Evolutionary conservation across 2,888 invertebrate species (phyloP), one percentile per base, ranked within the genome.

Genomic region (Hyles lineata): DNA sequence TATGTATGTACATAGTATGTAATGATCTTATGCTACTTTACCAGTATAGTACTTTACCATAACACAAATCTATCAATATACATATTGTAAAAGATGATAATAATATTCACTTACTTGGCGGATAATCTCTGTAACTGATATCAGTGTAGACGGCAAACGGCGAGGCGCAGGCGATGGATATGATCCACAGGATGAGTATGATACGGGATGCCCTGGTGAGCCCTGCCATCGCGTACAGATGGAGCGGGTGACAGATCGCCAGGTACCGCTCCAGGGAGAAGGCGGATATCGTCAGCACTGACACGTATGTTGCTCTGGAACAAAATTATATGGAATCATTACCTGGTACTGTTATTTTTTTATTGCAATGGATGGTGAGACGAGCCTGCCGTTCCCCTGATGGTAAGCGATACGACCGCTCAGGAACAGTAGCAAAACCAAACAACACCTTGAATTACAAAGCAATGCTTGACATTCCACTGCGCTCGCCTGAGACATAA

Each of bases 221-320:
- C 1, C 97, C 97, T 0, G 97, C 97, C 96, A 98, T 97, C 21
- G 97, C 96, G 88, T 98, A 97, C 61, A 97, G 95, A 82, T 97
- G 96, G n/a, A 98, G 91, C 0, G 98, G 98, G 85, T 98, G 97
- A 84, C 92, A 92, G 82, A 98, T 98, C 25, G 98, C 98, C 84
- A 98, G 92, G 92, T 98, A 98, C 70, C 98, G 95, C 92, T 98
- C 98, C 90, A 97, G 96, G 1, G 98, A 98, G 90, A 98, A 98
- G 2, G 98, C 98, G 7, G 98, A 97, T 86, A 98, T 98, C 63
- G 98, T 98, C 84, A 98, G 92, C 70, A 98, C 98, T 0, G 98
- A 98, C 0, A 98, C 98, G 89, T 98, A 98, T 7, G 98, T 97
- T 8, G 98, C 97, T 90, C 98, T 98, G 92, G 25, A 91, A 94